Evolutionary conservation across 2,797 vertebrate genomes (phyloP), one percentile per base, ranked within the genome.

Genomic region (Rhinichthys osculus): DNA sequence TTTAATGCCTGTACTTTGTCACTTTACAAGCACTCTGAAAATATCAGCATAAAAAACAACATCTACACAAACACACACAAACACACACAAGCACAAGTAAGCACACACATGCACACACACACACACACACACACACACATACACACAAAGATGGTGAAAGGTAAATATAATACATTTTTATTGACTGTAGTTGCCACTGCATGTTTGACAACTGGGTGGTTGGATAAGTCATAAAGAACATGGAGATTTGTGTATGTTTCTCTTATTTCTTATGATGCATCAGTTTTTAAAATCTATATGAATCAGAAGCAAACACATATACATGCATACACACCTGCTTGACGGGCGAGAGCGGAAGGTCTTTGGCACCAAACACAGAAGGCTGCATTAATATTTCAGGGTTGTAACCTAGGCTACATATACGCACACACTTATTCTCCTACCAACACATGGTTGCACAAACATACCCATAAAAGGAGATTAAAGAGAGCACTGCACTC

Each of bases 331-430:
- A 69, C 57, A 47, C 67, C 71, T 78, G 42, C 47, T 9, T 19
- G 7, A 21, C 27, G 9, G 35, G 88, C 85, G 17, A 74, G 87
- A 89, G 88, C 86, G 87, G 90, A 89, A 91, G 86, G 82, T 89
- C 83, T 90, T 91, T 89, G 91, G 91, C 89, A 88, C 90, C 89
- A 44, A 9, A 70, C 54, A 27, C 71, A 76, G 76, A 85, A 81
- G 77, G 64, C 85, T 89, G 83, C 88, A 91, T 94, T 91, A 89
- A 93, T 94, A 93, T 92, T 94, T 94, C 50, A 94, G 91, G 82
- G 81, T 86, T 87, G 90, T 85, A 92, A 91, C 87, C 92, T 91
- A 90, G 89, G 21, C 27, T 79, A 57, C 40, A 73, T 40, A 42
- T 40, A 76, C 4, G 14, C 77, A 44, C 64, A 64, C 16, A 42